These are phyloP conservation scores for Phaethon lepturus DNA, from an alignment of 2,113 vertebrate species.

Conservation along the genomic window DNA sequence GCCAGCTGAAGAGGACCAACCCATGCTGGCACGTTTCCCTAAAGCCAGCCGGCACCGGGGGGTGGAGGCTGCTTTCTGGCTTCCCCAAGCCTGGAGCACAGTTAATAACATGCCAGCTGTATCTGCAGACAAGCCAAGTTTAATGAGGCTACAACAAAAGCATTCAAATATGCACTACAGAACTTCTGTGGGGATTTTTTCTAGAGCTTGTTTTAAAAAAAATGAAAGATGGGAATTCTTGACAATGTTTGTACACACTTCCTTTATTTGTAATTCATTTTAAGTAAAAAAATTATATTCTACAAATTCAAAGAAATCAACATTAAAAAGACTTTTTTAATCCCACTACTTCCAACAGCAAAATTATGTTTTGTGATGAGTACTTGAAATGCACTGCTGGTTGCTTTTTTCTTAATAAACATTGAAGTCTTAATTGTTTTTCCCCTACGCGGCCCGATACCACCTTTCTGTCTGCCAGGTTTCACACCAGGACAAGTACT, in stretches of 20 bases:
- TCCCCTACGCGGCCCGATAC: not conserved
- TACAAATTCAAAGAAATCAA: conserved; percentile 7
- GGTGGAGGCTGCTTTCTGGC: conserved; percentile 71
- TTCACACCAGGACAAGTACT: not conserved
- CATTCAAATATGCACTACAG: conserved; percentile 68
- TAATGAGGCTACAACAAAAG: conserved; percentile 76
- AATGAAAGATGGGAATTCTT: conserved; percentile 26
- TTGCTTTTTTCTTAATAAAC: conserved; percentile 55
- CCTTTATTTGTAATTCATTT: not conserved
- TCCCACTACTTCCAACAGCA: conserved; percentile 30
- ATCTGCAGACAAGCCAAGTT: conserved; percentile 76
- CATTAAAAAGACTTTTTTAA: conserved; percentile 21
- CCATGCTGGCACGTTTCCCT: conserved; percentile 65
- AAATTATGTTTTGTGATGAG: conserved; percentile 26
- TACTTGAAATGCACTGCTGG: conserved; percentile 45
- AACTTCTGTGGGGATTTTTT: conserved; percentile 64
- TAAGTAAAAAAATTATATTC: not conserved
- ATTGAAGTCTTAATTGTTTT: conserved; percentile 45
- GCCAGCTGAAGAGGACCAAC: conserved; percentile 63
- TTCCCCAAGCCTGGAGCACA: conserved; percentile 71
- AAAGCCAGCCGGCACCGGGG: conserved; percentile 68
- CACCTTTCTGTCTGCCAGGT: conserved; percentile 11
- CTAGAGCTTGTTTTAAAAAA: conserved; percentile 27
- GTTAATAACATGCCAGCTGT: conserved; percentile 76
- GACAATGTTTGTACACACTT: not conserved